Evolutionary conservation across 2,888 invertebrate genomes (phyloP), one percentile per base, ranked within the genome.

Genomic region (Phortica magna): DNA sequence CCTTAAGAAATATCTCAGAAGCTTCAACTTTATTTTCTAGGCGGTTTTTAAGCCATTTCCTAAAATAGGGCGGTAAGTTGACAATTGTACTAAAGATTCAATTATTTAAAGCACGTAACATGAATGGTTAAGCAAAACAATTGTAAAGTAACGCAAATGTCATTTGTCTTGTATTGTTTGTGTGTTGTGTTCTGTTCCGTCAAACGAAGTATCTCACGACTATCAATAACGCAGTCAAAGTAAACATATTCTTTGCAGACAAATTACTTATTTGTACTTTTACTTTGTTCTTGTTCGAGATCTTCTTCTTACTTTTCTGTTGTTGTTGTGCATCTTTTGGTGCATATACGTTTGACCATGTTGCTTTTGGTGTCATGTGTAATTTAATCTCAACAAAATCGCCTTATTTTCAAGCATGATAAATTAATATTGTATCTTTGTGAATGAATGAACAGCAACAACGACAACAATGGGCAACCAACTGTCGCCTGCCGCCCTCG

Each of bases 291-390:
- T 59, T 10, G 7, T 59, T 53, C 53, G 4, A 4, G 22, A 12
- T 17, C 17, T 17, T 55, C n/a, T 55, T 39, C n/a, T n/a, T n/a
- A n/a, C n/a, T 41, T 41, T 22, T 41, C 39, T 55, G 55, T 55
- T 55, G 12, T 61, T n/a, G 61, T 7, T 61, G 10, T 12, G 22
- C 19, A 55, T 61, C 9, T 17, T n/a, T 61, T 61, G 2, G 31
- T 31, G 31, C 31, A 7, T 22, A 61, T 41, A 39, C 42, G 14
- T 41, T 67, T 67, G 67, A n/a, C 22, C 19, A 9, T 59, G 59
- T 59, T 59, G n/a, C 31, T 83, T 84, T 80, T 39, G 74, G 84
- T 88, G 88, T 86, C 85, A 86, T 86, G 88, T 86, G 85, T 88
- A 85, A 87, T 81, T 84, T 88, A 85, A 75, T 68, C 74, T 75